These are phyloP conservation scores for Tichodroma muraria DNA, from an alignment of 2,113 vertebrate genomes.

Conservation along the genomic window DNA sequence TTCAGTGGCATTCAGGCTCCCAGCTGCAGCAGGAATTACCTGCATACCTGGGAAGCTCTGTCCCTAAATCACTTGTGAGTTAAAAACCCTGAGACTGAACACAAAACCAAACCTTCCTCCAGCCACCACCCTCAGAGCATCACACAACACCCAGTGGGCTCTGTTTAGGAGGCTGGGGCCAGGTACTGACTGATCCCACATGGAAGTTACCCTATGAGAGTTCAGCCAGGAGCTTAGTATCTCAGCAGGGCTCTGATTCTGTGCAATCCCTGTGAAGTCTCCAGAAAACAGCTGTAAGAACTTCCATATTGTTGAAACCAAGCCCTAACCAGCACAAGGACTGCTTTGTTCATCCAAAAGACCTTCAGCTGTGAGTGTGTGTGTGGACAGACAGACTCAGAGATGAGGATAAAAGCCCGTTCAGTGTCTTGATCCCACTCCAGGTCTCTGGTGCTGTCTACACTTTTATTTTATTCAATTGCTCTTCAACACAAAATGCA, in stretches of 20 bases:
- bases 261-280: not conserved
- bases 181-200: not conserved
- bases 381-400: not conserved
- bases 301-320: slow-evolving; percentile 23
- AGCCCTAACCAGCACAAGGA: slow-evolving; percentile 2
- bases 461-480: not conserved
- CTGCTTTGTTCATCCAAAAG: slow-evolving; percentile 9
- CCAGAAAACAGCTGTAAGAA: slow-evolving; percentile 24
- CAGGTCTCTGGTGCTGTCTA: not conserved
- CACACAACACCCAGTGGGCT: not conserved
- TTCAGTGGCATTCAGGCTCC: not conserved
- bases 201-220: not conserved
- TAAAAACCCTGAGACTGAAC: not conserved
- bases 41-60: not conserved
- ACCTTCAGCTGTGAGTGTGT: not conserved
- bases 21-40: not conserved
- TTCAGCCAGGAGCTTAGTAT: not conserved
- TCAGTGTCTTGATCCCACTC: not conserved
- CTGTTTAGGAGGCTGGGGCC: not conserved
- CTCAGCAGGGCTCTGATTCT: not conserved
- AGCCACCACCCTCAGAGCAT: not conserved
- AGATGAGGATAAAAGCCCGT: not conserved
- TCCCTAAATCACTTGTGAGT: not conserved
- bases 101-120: not conserved
- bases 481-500: not conserved